A percentile compares a stretch with the other conserved stretches of the same genome.
These are phyloP conservation scores for Catharus ustulatus DNA, from an alignment of 2,797 vertebrate genomes.

Conservation along the genomic window DNA sequence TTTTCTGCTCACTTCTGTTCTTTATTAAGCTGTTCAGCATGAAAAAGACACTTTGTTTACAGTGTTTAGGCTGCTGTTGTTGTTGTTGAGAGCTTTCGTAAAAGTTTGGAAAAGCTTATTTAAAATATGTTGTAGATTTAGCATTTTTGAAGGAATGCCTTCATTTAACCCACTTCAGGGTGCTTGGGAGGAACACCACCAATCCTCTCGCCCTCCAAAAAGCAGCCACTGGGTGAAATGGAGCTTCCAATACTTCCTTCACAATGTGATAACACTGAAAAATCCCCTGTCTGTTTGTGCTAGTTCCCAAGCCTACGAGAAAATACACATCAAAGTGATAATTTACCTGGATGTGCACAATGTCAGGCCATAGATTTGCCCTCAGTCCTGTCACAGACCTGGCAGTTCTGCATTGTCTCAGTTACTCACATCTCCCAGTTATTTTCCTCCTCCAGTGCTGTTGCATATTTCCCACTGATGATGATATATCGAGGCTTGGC, in stretches of 20 bases:
- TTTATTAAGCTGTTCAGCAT: background rate
- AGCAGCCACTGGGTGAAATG: background rate
- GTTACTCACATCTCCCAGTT: background rate
- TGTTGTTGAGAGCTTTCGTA: background rate
- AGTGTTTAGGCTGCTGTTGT: background rate
- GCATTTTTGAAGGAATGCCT: background rate
- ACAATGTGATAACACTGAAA: background rate
- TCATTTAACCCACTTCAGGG: background rate
- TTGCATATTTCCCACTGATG: background rate
- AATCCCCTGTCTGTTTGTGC: background rate
- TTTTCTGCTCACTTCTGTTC: too few relatives aligned
- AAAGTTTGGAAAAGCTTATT: background rate
- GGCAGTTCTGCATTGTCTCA: background rate
- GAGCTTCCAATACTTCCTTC: background rate
- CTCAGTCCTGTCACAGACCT: background rate
- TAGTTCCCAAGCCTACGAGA: background rate
- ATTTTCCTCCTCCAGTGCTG: background rate
- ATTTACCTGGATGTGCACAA: background rate
- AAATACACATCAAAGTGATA: background rate
- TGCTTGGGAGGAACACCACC: background rate
- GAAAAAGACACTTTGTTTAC: background rate
- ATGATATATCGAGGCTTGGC: background rate
- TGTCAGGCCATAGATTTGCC: fast-evolving
- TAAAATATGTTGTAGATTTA: background rate
- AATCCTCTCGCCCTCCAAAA: background rate